Base-by-base conservation (phyloP, 2,797 vertebrate genomes). In the Sebastes hopkinsi region DNA sequence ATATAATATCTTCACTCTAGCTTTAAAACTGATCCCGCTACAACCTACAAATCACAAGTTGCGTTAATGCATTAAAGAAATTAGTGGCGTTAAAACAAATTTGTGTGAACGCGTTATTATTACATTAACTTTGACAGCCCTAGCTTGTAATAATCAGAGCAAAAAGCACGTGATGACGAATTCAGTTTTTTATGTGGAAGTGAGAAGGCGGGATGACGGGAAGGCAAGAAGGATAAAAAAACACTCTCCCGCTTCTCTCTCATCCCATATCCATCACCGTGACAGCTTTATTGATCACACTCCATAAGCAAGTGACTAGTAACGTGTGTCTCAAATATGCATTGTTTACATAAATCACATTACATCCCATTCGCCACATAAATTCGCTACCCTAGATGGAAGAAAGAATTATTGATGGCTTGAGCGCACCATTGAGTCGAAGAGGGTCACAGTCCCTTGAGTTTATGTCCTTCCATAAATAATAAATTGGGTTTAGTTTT, bases 401-500 rank as follows among this genome's bases (percentile, higher is more conserved):
- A 66, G 83, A 62, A 88, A 83, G 58, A 18, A 77, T 85, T 90
- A 92, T 91, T 86, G 88, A 94, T 90, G 86, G 79, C 79, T 84
- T 29, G 72, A 86, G 82, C 42, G 25, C 81, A 75, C 46, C 86
- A 25, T 75, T 84, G 88, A 88, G 73, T 81, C 61, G 14, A 85
- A 82, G 82, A 76, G 90, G 85, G 83, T 88, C 89, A 89, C 87
- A 77, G 84, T 94, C 92, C 82, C 91, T n/a, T 62, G 90, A 76
- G 92, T 90, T 93, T 94, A 91, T 92, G 93, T 92, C 84, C 85
- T 56, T 50, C 67, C 79, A 92, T 96, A 89, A 96, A 96, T 96
- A 95, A 96, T 96, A 89, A 86, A 95, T 94, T 29, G 55, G 84
- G 79, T 95, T 95, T 95, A 90, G 92, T 91, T 95, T 95, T 89